Percentiles rank a stretch among this genome's conserved stretches.
These are phyloP conservation scores for Pteromalus puparum DNA, from an alignment of 1,140 invertebrate species.

Conservation along the genomic window DNA sequence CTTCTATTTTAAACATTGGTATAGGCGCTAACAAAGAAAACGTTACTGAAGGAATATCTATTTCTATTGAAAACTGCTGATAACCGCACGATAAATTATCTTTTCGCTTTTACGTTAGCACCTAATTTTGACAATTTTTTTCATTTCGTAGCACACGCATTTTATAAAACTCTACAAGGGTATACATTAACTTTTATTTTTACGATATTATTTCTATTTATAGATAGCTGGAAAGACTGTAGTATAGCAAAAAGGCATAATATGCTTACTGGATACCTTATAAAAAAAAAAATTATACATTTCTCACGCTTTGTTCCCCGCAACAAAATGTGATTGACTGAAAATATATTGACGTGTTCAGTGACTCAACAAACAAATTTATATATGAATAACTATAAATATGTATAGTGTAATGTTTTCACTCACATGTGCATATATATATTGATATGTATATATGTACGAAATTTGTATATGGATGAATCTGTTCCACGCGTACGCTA, in stretches of 20 bases:
- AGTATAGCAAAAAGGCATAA: slow-evolving; percentile 34
- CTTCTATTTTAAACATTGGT: not conserved
- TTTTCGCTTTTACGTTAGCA: slow-evolving; percentile 21
- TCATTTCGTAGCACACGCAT: not conserved
- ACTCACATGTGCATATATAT: slow-evolving; percentile 24
- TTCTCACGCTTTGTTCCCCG: slow-evolving; percentile 37
- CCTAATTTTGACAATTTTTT: not conserved
- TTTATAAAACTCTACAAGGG: not conserved
- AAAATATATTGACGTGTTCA: slow-evolving; percentile 47
- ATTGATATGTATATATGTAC: slow-evolving; percentile 14
- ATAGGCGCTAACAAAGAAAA: not conserved
- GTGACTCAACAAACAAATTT: slow-evolving; percentile 48
- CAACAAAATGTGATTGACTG: slow-evolving; percentile 47
- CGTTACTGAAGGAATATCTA: not conserved
- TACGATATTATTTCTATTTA: slow-evolving; percentile 45
- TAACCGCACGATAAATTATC: slow-evolving; percentile 4
- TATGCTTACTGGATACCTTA: slow-evolving; percentile 31
- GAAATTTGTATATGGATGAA: not conserved
- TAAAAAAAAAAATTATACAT: slow-evolving; percentile 19
- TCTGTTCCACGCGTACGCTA: not conserved
- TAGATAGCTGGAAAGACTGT: slow-evolving; percentile 44
- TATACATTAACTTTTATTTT: slow-evolving; percentile 44
- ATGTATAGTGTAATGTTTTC: slow-evolving; percentile 41
- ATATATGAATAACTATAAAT: slow-evolving; percentile 50
- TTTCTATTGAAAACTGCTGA: slow-evolving; percentile 22